Percentiles rank a stretch among this genome's conserved stretches.
These are phyloP conservation scores for Pristionchus pacificus DNA, from an alignment of 1,140 invertebrate genomes.

Conservation along the genomic window DNA sequence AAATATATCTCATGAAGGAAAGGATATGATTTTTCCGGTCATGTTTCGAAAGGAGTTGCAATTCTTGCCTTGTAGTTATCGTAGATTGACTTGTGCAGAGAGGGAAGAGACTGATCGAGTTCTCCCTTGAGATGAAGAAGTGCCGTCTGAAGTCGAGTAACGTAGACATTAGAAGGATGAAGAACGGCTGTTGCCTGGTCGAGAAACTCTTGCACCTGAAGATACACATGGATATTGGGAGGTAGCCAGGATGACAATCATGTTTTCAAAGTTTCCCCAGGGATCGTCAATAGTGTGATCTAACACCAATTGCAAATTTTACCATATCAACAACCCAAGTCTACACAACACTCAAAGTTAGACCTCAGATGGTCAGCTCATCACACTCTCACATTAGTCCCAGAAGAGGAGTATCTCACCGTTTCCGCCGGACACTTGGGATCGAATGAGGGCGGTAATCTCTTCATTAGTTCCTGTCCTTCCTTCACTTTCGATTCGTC, in stretches of 20 bases:
- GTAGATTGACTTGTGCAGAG: slow-evolving; percentile 39
- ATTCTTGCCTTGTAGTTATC: slow-evolving; percentile 33
- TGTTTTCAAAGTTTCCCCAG: too few relatives aligned
- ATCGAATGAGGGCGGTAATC: slow-evolving; percentile 29
- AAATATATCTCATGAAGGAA: background rate
- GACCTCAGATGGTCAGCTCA: background rate
- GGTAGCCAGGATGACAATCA: background rate
- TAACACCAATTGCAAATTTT: background rate
- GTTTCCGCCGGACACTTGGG: slow-evolving; percentile 28
- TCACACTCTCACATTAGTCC: background rate
- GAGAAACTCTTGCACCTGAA: slow-evolving; percentile 27
- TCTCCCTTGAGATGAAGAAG: slow-evolving; percentile 35
- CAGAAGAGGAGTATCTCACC: slow-evolving; percentile 13
- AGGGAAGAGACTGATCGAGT: slow-evolving; percentile 22
- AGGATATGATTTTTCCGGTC: background rate
- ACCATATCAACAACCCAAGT: background rate
- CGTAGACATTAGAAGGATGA: slow-evolving; percentile 37
- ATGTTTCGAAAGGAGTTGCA: background rate
- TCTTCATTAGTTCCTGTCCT: slow-evolving; percentile 36
- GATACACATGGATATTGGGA: background rate
- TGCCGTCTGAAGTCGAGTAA: slow-evolving; percentile 35
- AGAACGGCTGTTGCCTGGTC: slow-evolving; percentile 28
- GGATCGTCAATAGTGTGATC: background rate
- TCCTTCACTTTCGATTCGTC: slow-evolving; percentile 28
- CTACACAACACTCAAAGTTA: background rate